phyloP scores from a whole-genome alignment of 2,888 invertebrate genomes.

The Hedya salicella region DNA sequence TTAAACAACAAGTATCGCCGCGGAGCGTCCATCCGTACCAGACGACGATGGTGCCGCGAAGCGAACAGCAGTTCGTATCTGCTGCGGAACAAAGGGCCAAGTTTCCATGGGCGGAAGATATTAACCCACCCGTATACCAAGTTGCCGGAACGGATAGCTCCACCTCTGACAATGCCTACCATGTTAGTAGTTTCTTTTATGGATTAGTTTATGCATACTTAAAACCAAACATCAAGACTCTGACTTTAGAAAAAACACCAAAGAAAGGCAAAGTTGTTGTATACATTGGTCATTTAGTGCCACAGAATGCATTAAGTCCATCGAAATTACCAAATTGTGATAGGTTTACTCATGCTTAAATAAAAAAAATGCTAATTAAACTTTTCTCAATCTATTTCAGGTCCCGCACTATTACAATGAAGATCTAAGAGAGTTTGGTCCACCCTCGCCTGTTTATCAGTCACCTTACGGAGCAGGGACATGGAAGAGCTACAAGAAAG shows the following conservation, averaged over 20 bases:
- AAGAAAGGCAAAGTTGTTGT: too few species aligned
- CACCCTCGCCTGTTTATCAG: conserved; percentile 80
- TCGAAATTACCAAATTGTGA: neutral
- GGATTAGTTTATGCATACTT: neutral
- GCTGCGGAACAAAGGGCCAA: conserved; percentile 79
- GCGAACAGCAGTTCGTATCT: conserved; percentile 75
- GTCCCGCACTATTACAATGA: conserved; percentile 74
- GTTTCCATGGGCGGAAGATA: conserved; percentile 79
- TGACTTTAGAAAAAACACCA: too few species aligned
- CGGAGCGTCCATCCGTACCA: conserved; percentile 81
- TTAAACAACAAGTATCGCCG: conserved; percentile 77
- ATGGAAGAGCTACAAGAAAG: conserved; percentile 70
- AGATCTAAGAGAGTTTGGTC: conserved; percentile 67
- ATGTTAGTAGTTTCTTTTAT: conserved; percentile 59
- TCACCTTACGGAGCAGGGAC: conserved; percentile 75
- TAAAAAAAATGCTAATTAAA: too few species aligned
- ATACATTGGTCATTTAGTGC: too few species aligned
- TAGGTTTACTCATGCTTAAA: neutral
- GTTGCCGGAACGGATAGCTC: conserved; percentile 79
- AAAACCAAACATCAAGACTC: too few species aligned
- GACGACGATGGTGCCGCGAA: conserved; percentile 78
- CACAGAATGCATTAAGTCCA: too few species aligned
- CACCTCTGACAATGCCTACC: conserved; percentile 79
- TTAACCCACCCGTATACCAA: conserved; percentile 71
- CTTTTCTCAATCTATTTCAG: conserved; percentile 55